Evolutionary conservation across 2,888 invertebrate species (phyloP), one percentile per base, ranked within the genome.

Genomic region (Ophion slaviceki): DNA sequence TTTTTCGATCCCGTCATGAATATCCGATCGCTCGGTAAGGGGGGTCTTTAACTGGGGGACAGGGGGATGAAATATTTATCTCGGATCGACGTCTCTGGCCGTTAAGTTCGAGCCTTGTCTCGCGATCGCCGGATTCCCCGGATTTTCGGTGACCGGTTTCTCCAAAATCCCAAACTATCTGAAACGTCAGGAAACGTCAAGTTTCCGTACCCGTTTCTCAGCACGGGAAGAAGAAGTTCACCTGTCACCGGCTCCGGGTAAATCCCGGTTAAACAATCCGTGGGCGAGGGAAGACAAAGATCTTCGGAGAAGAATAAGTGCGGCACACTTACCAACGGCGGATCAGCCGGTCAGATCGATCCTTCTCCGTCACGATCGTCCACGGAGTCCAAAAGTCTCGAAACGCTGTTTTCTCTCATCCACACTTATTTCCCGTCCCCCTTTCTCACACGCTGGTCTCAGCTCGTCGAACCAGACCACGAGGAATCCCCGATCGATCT

Each of bases 321-420:
- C 17, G 53, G 5, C 28, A 80, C 85, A 90, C 91, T 91, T 86
- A 90, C 90, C 92, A 91, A 90, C 78, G 87, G 80, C 86, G 75
- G 84, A 89, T 88, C 86, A 87, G 87, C 80, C 88, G 88, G 85
- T 86, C 80, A 78, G 77, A 78, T 80, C 77, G 84, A 90, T 88
- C 82, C 82, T 88, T 75, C 68, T 68, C 75, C 53, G 74, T 83
- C 86, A 84, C 75, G 81, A 86, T 86, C 80, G 82, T 57, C 45
- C 59, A 53, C 28, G 20, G 57, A 72, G 53, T 77, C 59, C 57
- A 24, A 47, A 59, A 78, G 70, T 71, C 32, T 74, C 74, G 57
- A 80, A 28, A 47, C 20, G 14, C 36, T 61, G 5, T 11, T 76
- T 40, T 24, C 70, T 53, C 70, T 62, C 78, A 59, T 79, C 45